These are phyloP conservation scores for Glareola pratincola DNA, from an alignment of 2,113 vertebrate species.

Conservation along the genomic window DNA sequence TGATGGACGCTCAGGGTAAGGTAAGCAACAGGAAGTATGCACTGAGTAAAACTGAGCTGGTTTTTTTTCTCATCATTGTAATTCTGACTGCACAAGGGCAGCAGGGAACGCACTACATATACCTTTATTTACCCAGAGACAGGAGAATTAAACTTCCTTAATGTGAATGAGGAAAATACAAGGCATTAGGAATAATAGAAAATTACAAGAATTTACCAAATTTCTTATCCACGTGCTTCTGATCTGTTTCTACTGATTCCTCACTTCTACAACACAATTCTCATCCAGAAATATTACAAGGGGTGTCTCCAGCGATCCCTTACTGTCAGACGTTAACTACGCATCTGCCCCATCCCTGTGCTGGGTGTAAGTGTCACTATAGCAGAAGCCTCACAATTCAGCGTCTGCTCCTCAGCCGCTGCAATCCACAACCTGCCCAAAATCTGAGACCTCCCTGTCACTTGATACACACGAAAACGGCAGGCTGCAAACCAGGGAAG, in stretches of 20 bases:
- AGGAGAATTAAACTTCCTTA: background rate
- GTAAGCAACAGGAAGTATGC: background rate
- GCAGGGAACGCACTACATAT: background rate
- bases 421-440: background rate
- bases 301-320: background rate
- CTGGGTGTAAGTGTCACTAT: background rate
- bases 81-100: background rate
- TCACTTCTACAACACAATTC: background rate
- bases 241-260: background rate
- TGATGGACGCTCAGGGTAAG: background rate
- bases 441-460: background rate
- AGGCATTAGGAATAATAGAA: rapidly evolving
- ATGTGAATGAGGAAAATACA: background rate
- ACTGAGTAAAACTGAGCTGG: background rate
- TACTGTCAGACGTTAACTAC: background rate
- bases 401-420: background rate
- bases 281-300: background rate
- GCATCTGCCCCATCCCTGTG: background rate
- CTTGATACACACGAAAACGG: background rate
- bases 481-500: background rate
- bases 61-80: background rate
- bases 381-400: background rate
- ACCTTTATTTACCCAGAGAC: background rate
- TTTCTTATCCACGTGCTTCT: background rate
- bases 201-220: background rate